Percentiles rank a stretch among this genome's conserved stretches.
Evolutionary conservation across 2,113 vertebrate genomes (phyloP).

Genomic region (Tetrao urogallus): DNA sequence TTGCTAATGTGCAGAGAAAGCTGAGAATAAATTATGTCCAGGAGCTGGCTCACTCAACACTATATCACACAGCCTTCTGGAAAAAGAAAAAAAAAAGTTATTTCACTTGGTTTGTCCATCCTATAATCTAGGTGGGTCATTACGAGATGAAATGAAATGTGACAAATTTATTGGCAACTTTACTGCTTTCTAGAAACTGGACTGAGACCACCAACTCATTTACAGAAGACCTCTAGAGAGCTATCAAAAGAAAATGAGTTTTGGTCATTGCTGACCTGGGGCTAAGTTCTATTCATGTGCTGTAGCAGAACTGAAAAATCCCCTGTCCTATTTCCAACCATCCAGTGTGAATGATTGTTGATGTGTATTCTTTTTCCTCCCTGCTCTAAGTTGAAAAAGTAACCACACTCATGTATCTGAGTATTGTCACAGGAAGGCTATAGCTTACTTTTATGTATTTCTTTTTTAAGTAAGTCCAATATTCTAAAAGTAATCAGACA

Average conservation of each 20-base stretch:
- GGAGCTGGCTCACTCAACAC: not conserved
- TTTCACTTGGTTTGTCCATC: not conserved
- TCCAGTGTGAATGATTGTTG: not conserved
- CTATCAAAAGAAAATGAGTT: not conserved
- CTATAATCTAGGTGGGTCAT: not conserved
- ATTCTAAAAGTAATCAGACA: constrained; percentile 57
- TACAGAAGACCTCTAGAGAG: not conserved
- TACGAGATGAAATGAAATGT: not conserved
- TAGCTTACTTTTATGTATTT: not conserved
- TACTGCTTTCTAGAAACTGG: not conserved
- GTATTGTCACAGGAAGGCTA: not conserved
- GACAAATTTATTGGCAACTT: not conserved
- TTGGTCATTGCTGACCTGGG: not conserved
- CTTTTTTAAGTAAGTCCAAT: constrained; percentile 6
- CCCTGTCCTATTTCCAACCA: not conserved
- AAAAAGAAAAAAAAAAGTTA: not conserved
- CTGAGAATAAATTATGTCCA: not conserved
- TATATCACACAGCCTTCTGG: not conserved
- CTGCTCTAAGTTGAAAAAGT: not conserved
- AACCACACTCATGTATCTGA: not conserved
- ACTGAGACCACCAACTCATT: not conserved
- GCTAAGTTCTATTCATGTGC: not conserved
- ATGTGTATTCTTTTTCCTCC: not conserved
- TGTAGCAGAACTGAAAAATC: not conserved
- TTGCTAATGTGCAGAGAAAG: not conserved